Evolutionary conservation across 2,888 invertebrate species (phyloP), one percentile per base, ranked within the genome.

Genomic region (Cerastis rubricosa): DNA sequence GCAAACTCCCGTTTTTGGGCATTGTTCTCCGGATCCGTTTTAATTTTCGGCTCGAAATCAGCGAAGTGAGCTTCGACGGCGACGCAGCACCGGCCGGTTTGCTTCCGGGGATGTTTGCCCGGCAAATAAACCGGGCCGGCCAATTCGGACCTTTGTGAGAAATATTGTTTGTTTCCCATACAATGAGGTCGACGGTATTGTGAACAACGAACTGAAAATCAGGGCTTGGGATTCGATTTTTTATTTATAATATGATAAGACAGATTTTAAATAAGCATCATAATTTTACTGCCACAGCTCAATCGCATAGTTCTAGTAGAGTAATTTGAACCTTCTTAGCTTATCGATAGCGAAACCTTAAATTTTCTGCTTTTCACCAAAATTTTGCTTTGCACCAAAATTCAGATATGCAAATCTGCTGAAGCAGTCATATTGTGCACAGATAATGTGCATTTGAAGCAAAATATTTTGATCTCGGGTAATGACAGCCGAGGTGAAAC

Each of bases 91-190:
- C 65, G 71, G 74, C 86, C 85, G 85, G 78, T 86, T 86, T 87
- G 87, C 86, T 87, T 87, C 87, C 87, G 89, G 89, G 83, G 84
- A 75, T 90, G 89, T 93, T 92, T 90, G 85, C 90, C 82, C 84
- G 77, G 87, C 92, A 93, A 94, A 94, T 90, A 93, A 68, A 83
- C 88, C 83, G 71, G 76, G 12, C 83, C 82, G 78, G 82, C 82
- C 91, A 91, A 91, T 91, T 91, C 89, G 85, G 88, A 80, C 86
- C 89, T 91, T 93, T 94, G 93, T 94, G 93, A 92, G 93, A 93
- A 93, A 93, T 94, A 93, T 92, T 94, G 93, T 94, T 93, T 92
- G 91, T 88, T 83, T 81, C 87, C 89, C 85, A 67, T 79, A 83
- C 76, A 83, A 75, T 76, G 84, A 80, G 69, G 71, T 81, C 45